Conservation (phyloP, 2,797 vertebrate genomes). For the Dendrocincla tyrannina region DNA sequence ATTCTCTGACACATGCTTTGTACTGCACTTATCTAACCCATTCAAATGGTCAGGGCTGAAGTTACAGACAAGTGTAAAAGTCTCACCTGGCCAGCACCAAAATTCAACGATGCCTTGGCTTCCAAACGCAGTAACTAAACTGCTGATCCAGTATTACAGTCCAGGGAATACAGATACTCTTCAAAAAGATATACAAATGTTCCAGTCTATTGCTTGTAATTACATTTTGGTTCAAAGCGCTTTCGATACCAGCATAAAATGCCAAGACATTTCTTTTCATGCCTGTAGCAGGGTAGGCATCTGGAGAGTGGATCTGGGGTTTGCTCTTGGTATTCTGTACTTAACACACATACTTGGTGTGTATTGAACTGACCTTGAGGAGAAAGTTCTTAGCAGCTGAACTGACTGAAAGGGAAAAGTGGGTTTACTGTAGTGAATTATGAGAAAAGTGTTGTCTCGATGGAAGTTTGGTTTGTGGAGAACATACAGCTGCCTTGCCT, state of each 20-base stretch:
- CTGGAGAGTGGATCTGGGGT: neutral
- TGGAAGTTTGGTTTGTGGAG: neutral
- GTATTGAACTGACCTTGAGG: neutral
- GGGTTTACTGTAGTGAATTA: neutral
- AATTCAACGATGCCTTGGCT: neutral
- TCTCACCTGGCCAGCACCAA: neutral
- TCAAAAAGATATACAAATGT: neutral
- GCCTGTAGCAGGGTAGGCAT: neutral
- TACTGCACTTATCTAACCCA: neutral
- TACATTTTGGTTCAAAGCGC: neutral
- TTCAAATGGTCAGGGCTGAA: neutral
- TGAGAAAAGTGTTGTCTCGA: neutral
- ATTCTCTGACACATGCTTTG: neutral
- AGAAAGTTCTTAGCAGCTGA: neutral
- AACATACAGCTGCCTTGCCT: neutral
- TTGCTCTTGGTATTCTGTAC: neutral
- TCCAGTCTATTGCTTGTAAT: neutral
- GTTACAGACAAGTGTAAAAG: neutral
- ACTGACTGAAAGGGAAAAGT: neutral
- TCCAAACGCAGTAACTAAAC: rapidly evolving
- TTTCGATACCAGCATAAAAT: neutral
- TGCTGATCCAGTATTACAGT: neutral
- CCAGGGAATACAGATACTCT: neutral
- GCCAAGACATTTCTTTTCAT: neutral
- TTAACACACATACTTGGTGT: neutral